phyloP scores from a whole-genome alignment of 2,797 vertebrate genomes.

The Arrhamphus sclerolepis region DNA sequence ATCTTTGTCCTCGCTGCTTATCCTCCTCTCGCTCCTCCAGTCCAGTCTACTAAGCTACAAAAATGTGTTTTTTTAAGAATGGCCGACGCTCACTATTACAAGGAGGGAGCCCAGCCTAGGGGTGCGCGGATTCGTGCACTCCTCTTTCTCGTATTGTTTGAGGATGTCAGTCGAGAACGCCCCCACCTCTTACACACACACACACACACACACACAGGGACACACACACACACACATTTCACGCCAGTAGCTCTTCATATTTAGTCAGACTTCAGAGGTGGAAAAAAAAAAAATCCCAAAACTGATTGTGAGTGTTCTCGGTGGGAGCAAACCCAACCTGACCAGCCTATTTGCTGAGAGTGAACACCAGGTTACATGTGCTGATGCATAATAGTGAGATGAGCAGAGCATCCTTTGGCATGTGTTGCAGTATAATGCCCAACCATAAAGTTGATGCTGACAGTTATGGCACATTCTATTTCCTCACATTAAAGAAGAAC shows the following conservation, averaged over 20 bases:
- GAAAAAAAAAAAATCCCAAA: constrained; percentile 41
- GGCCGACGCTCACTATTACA: constrained; percentile 76
- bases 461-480: constrained; percentile 50
- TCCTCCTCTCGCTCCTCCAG: constrained; percentile 72
- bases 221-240: constrained; percentile 73
- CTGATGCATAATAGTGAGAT: constrained; percentile 48
- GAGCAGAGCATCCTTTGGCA: constrained; percentile 49
- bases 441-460: constrained; percentile 59
- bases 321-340: constrained; percentile 42
- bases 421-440: constrained; percentile 62
- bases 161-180: constrained; percentile 91
- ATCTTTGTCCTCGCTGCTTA: constrained; percentile 87
- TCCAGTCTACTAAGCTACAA: constrained; percentile 74
- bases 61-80: constrained; percentile 74
- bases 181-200: constrained; percentile 81
- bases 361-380: constrained; percentile 13
- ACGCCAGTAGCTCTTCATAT: constrained; percentile 86
- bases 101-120: constrained; percentile 75
- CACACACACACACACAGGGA: constrained; percentile 73
- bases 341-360: constrained; percentile 26
- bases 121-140: constrained; percentile 85
- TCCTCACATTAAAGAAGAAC: constrained; percentile 36
- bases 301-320: constrained; percentile 39
- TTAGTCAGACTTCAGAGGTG: constrained; percentile 82
- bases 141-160: constrained; percentile 91